Conservation (phyloP, 2,113 vertebrate genomes). For the Piprites chloris region DNA sequence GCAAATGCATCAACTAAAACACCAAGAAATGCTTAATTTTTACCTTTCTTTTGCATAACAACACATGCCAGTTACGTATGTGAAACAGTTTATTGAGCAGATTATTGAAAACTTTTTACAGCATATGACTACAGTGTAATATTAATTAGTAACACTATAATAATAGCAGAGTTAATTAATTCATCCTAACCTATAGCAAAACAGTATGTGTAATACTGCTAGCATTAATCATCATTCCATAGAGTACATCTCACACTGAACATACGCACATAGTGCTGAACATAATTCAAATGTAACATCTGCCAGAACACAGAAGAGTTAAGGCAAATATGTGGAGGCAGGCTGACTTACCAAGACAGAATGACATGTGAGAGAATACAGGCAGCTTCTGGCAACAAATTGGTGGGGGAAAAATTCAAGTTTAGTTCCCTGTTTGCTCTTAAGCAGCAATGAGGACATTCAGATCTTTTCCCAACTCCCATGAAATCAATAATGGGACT, state of each 20-base stretch:
- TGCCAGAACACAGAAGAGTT: not conserved
- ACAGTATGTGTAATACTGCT: not conserved
- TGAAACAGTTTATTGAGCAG: not conserved
- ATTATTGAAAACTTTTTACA: not conserved
- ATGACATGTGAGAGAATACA: not conserved
- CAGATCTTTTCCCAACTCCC: not conserved
- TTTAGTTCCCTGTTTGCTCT: not conserved
- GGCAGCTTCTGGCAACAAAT: not conserved
- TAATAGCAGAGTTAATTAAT: slow-evolving; percentile 40
- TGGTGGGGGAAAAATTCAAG: not conserved
- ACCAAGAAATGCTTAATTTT: not conserved
- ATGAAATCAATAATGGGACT: not conserved
- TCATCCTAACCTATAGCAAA: slow-evolving; percentile 4
- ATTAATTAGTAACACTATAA: slow-evolving; percentile 22
- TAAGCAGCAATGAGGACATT: not conserved
- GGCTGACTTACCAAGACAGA: not conserved
- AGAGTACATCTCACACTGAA: not conserved
- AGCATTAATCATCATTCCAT: not conserved
- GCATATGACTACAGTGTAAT: not conserved
- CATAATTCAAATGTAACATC: not conserved
- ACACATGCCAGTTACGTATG: not conserved
- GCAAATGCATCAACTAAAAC: not conserved
- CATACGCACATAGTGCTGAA: not conserved
- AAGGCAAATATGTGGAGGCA: not conserved
- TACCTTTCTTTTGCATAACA: not conserved